These are phyloP conservation scores for Cettia cetti DNA, from an alignment of 2,113 vertebrate species.

Conservation along the genomic window DNA sequence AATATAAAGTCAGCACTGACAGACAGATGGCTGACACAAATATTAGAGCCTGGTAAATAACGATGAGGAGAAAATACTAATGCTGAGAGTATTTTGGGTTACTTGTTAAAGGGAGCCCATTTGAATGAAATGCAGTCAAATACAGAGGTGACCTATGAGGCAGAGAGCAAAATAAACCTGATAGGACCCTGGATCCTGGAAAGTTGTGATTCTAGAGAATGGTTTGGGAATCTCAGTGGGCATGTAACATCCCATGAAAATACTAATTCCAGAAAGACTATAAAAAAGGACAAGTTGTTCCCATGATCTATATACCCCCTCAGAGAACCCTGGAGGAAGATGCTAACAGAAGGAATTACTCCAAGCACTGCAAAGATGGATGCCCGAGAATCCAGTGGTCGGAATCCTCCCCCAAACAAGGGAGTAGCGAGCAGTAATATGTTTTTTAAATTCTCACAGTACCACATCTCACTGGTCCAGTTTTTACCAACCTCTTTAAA, in stretches of 20 bases:
- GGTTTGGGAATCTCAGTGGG: neutral
- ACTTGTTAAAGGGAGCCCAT: neutral
- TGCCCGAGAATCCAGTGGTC: neutral
- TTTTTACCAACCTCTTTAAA: neutral
- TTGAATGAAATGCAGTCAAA: neutral
- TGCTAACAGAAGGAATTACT: neutral
- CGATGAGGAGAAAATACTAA: neutral
- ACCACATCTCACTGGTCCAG: neutral
- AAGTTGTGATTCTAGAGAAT: neutral
- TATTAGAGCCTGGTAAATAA: constrained; percentile 59
- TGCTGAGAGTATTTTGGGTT: constrained; percentile 2
- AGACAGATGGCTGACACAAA: constrained; percentile 63
- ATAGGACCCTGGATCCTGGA: neutral
- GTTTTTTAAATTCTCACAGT: neutral
- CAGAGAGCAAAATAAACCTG: neutral
- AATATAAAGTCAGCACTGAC: constrained; percentile 45
- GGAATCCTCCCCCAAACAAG: neutral
- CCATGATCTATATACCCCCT: neutral
- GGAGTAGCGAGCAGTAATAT: neutral
- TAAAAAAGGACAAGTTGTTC: neutral
- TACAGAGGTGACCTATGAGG: neutral
- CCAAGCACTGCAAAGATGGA: neutral
- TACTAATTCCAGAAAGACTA: neutral
- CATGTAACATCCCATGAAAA: neutral
- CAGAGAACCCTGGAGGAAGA: neutral